Conservation (phyloP, 1,140 invertebrate species). For the Meloidogyne exigua region DNA sequence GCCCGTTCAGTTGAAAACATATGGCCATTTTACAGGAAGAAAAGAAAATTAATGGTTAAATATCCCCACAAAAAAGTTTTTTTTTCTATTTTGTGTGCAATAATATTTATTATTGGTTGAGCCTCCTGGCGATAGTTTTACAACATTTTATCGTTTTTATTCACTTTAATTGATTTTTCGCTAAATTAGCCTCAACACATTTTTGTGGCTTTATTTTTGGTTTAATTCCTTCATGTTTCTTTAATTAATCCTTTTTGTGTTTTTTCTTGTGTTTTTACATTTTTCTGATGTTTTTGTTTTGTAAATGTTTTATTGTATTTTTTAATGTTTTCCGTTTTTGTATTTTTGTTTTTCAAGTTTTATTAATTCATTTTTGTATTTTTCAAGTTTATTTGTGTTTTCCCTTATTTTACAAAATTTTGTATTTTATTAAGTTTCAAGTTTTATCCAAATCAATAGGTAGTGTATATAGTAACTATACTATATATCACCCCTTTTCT, state of each 20-base stretch:
- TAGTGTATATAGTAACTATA: neutral
- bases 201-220: neutral
- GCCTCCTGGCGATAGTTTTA: slow-evolving; percentile 1
- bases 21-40: neutral
- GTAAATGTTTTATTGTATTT: too few relatives aligned
- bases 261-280: neutral
- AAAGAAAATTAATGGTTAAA: neutral
- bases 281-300: neutral
- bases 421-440: too few relatives aligned
- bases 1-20: too few relatives aligned
- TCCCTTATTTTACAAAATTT: too few relatives aligned
- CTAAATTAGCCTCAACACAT: slow-evolving; percentile 2
- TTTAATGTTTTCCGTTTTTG: too few relatives aligned
- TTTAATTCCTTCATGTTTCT: neutral
- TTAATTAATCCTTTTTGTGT: neutral
- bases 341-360: too few relatives aligned
- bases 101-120: neutral
- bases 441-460: neutral
- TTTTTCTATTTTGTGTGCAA: neutral
- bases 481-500: neutral
- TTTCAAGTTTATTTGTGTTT: too few relatives aligned
- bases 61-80: neutral
- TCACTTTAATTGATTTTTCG: neutral
- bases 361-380: too few relatives aligned
- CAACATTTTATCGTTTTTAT: neutral